A percentile compares a stretch with the other conserved stretches of the same genome.
phyloP scores from a whole-genome alignment of 2,797 vertebrate genomes.

The Sebastes nivosus region DNA sequence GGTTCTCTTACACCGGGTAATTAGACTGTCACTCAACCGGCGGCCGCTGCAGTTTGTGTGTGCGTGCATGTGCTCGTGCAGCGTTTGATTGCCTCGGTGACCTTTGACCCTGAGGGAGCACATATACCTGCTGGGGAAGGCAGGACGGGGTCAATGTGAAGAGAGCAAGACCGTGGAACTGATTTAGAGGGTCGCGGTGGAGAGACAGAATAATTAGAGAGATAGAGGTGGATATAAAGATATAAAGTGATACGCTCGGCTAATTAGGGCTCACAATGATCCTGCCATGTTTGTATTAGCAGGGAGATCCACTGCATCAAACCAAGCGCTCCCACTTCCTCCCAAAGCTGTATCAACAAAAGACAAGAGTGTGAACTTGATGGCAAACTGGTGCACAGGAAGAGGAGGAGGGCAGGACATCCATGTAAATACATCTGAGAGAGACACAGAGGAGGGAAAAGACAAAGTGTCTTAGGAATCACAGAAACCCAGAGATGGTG shows the following conservation, averaged over 20 bases:
- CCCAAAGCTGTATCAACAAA: not conserved
- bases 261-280: not conserved
- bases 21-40: conserved; percentile 75
- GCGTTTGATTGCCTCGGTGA: conserved; percentile 52
- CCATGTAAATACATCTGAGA: not conserved
- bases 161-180: not conserved
- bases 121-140: conserved; percentile 20
- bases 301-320: not conserved
- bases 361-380: not conserved
- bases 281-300: not conserved
- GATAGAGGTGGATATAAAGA: not conserved
- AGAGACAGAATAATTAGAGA: not conserved
- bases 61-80: not conserved
- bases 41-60: not conserved
- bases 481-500: not conserved
- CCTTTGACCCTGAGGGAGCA: conserved; percentile 39
- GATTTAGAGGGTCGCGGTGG: too few species aligned
- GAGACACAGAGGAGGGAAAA: not conserved
- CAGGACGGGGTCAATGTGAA: not conserved
- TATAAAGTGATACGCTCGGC: not conserved
- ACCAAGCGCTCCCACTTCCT: not conserved
- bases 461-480: not conserved
- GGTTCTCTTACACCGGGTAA: conserved; percentile 45
- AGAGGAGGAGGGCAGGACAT: not conserved
- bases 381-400: not conserved